These are phyloP conservation scores for Chymomyza fuscimana DNA, from an alignment of 2,888 invertebrate species.

Conservation along the genomic window DNA sequence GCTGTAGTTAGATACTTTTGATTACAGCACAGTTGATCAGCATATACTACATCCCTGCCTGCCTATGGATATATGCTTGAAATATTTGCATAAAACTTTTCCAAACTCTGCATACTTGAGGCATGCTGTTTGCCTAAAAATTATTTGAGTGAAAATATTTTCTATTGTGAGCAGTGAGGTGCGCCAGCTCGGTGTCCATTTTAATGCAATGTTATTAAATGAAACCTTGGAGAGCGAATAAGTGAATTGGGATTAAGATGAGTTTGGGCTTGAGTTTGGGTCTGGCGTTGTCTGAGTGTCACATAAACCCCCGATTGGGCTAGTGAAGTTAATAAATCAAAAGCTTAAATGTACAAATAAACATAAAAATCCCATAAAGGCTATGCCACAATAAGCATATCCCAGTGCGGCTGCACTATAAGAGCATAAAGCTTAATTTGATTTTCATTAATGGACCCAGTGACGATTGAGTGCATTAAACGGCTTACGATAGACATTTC, in stretches of 20 bases:
- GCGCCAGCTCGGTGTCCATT: neutral
- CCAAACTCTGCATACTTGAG: neutral
- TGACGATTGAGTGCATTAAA: constrained; percentile 1
- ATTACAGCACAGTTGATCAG: constrained; percentile 41
- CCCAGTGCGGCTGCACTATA: neutral
- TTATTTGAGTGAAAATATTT: neutral
- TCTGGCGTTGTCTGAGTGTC: neutral
- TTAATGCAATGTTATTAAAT: neutral
- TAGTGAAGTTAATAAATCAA: constrained; percentile 19
- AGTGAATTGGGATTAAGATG: too few relatives aligned
- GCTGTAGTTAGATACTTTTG: constrained; percentile 29
- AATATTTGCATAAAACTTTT: constrained; percentile 25
- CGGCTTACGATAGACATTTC: neutral
- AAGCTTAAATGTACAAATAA: constrained; percentile 10
- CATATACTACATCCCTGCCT: neutral
- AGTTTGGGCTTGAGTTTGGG: too few relatives aligned
- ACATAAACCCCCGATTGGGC: neutral
- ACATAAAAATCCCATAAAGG: neutral
- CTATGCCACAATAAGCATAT: neutral
- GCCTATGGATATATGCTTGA: constrained; percentile 30
- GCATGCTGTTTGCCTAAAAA: neutral
- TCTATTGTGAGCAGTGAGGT: neutral
- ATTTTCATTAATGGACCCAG: constrained; percentile 8
- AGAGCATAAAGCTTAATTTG: constrained; percentile 18
- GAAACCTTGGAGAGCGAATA: too few relatives aligned